Percentiles rank a stretch among this genome's conserved stretches.
Conservation (phyloP, 2,113 vertebrate genomes). For the Paracanthobrama guichenoti region DNA sequence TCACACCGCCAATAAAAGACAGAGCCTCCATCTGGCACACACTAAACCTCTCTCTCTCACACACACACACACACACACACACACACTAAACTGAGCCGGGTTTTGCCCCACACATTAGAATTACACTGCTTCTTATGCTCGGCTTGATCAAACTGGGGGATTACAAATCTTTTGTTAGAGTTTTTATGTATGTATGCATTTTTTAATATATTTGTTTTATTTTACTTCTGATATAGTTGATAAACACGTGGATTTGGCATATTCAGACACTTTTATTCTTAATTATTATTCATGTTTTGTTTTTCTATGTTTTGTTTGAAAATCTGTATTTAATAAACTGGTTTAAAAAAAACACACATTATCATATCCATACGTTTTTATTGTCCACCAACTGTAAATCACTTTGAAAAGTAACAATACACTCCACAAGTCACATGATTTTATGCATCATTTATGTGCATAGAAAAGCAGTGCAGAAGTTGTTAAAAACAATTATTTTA, state of each 20-base stretch:
- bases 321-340: neutral
- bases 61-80: slow-evolving; percentile 70
- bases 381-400: neutral
- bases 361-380: neutral
- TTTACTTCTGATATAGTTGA: slow-evolving; percentile 73
- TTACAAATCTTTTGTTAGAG: slow-evolving; percentile 89
- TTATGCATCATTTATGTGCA: neutral
- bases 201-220: slow-evolving; percentile 59
- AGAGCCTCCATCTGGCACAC: slow-evolving; percentile 87
- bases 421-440: neutral
- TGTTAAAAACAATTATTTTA: no score
- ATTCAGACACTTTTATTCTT: neutral
- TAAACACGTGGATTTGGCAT: neutral
- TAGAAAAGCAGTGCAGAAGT: neutral
- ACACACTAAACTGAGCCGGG: neutral
- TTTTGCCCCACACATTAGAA: slow-evolving; percentile 83
- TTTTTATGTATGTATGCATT: slow-evolving; percentile 79
- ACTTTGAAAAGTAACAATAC: neutral
- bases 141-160: slow-evolving; percentile 89
- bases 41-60: slow-evolving; percentile 70
- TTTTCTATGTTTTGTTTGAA: neutral
- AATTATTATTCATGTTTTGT: neutral
- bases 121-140: slow-evolving; percentile 93
- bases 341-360: neutral
- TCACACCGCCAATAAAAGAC: slow-evolving; percentile 79